Conservation (phyloP, 2,888 invertebrate genomes). For the Pammene aurita region DNA sequence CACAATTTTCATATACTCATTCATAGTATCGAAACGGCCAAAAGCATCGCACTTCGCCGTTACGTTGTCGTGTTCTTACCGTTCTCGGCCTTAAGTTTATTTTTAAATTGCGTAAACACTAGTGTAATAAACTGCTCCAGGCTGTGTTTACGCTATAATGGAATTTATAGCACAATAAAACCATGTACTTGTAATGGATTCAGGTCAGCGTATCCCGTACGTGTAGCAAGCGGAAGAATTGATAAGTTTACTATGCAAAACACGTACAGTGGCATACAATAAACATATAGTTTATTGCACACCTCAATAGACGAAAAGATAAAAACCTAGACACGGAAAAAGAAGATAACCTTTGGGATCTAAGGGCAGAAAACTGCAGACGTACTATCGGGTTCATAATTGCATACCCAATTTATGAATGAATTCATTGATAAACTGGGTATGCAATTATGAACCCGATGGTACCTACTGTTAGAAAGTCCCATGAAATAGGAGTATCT, state of each 20-base stretch:
- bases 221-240: conserved; percentile 39
- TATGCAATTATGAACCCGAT: no score
- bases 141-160: conserved; percentile 33
- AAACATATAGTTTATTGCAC: not conserved
- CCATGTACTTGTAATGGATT: conserved; percentile 52
- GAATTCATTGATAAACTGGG: no score
- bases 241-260: conserved; percentile 34
- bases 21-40: not conserved
- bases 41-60: not conserved
- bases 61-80: not conserved
- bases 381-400: no score
- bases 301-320: not conserved
- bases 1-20: no score
- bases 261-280: not conserved
- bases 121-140: conserved; percentile 31
- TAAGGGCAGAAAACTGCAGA: no score
- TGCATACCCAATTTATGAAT: no score
- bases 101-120: conserved; percentile 31
- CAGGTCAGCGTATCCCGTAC: conserved; percentile 45
- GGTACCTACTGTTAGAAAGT: no score
- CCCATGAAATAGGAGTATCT: no score
- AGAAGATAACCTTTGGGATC: no score
- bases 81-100: conserved; percentile 7
- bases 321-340: not conserved
- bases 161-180: conserved; percentile 72